Base-by-base conservation (phyloP, 2,797 vertebrate species). In the Gobio occitaniae region DNA sequence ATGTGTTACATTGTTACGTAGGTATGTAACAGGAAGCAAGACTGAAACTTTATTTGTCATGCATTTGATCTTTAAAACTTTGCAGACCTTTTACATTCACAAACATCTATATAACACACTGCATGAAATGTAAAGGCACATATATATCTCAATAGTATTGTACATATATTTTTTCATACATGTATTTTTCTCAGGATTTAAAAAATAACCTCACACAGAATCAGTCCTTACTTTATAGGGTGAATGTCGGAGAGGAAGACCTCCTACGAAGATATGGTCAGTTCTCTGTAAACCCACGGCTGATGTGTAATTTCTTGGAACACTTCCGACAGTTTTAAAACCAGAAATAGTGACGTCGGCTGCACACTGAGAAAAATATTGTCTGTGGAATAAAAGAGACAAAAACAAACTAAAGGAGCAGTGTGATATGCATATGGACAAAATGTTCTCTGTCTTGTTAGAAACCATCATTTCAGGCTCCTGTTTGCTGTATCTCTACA, bases 241-340 rank as follows among this genome's bases (percentile, higher is more conserved):
- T 76, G 78, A 81, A 82, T 93, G 92, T 17, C 1, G 86, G 63
- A 90, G 87, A 56, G 96, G 95, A 85, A 97, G 90, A 32, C 96
- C 96, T 5, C 96, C 97, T 32, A 94, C 65, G 88, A 96, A 97
- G 75, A 97, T 0, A 47, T 90, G 92, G 59, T 93, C 94, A 2
- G 93, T 94, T 90, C 91, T 90, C 86, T 90, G 91, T 76, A 89
- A 79, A 54, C 88, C 82, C 19, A 91, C 76, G 87, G 90, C 91
- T 66, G 93, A 86, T 92, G 90, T 89, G 68, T 91, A 92, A 91
- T 92, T 94, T 85, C 90, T 92, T 32, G 89, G 78, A 36, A 68
- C 13, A 4, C 91, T 96, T 90, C 86, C 90, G 90, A 94, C 90
- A 84, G 80, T 84, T 61, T 88, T 78, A 78, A 91, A 89, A 52